phyloP scores from a whole-genome alignment of 2,888 invertebrate species.

The Drosophila greeni region DNA sequence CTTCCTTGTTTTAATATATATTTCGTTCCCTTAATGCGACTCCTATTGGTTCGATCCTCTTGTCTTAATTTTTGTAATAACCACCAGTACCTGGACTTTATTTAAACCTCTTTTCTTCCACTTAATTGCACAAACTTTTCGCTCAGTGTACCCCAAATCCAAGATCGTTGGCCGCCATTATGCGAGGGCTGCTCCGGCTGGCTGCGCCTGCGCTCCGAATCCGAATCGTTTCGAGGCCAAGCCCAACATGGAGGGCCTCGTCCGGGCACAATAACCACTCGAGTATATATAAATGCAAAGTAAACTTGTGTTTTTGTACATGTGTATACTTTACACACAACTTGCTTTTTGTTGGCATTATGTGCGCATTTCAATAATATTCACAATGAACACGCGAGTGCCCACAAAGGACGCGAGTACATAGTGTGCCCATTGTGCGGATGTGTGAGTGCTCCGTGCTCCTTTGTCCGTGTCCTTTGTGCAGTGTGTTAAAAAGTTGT shows the following conservation, averaged over 20 bases:
- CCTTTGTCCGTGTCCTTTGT: conserved; percentile 59
- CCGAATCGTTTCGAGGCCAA: conserved; percentile 30
- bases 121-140: neutral
- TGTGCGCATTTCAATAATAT: conserved; percentile 58
- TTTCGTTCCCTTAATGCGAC: too few species aligned
- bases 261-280: conserved; percentile 60
- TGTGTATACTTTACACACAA: conserved; percentile 70
- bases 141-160: conserved; percentile 5
- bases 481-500: conserved; percentile 71
- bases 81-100: neutral
- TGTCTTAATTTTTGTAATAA: neutral
- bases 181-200: conserved; percentile 48
- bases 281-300: conserved; percentile 43
- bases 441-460: conserved; percentile 12
- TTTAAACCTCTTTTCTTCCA: neutral
- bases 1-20: too few species aligned
- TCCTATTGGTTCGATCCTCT: neutral
- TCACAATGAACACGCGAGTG: conserved; percentile 71
- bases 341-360: conserved; percentile 63
- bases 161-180: conserved; percentile 29
- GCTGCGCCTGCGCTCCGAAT: conserved; percentile 49
- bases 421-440: conserved; percentile 13
- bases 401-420: conserved; percentile 48
- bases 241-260: conserved; percentile 57
- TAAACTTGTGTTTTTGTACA: conserved; percentile 68